A percentile compares a stretch with the other conserved stretches of the same genome.
These are phyloP conservation scores for Philotrypesis tridentata DNA, from an alignment of 1,140 invertebrate genomes.

Conservation along the genomic window DNA sequence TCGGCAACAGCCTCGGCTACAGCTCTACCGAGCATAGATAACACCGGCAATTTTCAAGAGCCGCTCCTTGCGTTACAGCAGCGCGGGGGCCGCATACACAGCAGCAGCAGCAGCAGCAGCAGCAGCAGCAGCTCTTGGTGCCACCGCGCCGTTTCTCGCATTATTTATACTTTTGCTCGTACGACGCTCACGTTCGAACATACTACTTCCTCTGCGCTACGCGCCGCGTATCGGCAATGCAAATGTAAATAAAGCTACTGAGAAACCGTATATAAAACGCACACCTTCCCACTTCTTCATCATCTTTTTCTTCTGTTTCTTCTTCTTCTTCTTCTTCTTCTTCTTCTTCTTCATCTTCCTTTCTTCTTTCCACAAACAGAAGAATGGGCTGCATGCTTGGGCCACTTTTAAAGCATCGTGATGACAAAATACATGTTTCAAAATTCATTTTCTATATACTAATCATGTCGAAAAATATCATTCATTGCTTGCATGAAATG, in stretches of 20 bases:
- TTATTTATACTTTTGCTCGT: constrained; percentile 59
- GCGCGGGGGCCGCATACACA: too few species aligned
- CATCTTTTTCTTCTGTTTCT: constrained; percentile 24
- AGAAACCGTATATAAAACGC: constrained; percentile 55
- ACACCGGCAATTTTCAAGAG: constrained; percentile 35
- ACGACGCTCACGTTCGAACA: constrained; percentile 66
- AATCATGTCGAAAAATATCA: too few species aligned
- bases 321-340: not conserved
- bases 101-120: too few species aligned
- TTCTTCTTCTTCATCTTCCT: not conserved
- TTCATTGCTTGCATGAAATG: too few species aligned
- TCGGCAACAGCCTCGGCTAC: too few species aligned
- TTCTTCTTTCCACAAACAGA: too few species aligned
- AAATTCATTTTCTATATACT: too few species aligned
- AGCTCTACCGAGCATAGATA: too few species aligned
- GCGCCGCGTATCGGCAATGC: constrained; percentile 62
- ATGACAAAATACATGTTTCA: too few species aligned
- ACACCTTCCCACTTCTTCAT: constrained; percentile 41
- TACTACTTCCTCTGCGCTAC: constrained; percentile 62
- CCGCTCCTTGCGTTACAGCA: not conserved
- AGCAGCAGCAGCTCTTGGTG: too few species aligned
- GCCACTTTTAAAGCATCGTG: too few species aligned
- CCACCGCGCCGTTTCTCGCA: constrained; percentile 54
- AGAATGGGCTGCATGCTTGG: too few species aligned
- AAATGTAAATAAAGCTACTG: constrained; percentile 63